These are phyloP conservation scores for Eugnorisma glareosa DNA, from an alignment of 2,888 invertebrate species.

Conservation along the genomic window DNA sequence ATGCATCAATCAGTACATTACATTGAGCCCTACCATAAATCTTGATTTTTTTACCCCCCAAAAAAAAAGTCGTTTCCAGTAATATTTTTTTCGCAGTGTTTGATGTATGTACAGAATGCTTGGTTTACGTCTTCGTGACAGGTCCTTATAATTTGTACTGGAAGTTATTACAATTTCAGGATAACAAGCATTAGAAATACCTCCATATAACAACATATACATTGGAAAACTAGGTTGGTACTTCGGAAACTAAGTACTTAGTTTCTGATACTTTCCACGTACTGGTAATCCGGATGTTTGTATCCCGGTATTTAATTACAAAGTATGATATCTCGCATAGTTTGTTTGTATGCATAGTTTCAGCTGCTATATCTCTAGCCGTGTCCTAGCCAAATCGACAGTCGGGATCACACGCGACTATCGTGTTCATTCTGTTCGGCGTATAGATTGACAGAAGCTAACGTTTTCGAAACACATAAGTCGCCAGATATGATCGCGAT, in stretches of 20 bases:
- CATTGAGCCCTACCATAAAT: neutral
- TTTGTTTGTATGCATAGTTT: neutral
- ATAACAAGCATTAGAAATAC: neutral
- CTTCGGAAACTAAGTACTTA: neutral
- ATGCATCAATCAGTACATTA: neutral
- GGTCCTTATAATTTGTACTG: too few species aligned
- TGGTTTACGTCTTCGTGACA: neutral
- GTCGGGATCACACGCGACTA: neutral
- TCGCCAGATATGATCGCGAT: neutral
- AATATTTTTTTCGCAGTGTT: neutral
- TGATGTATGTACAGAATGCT: neutral
- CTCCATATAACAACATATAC: neutral
- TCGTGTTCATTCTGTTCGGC: neutral
- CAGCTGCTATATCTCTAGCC: too few species aligned
- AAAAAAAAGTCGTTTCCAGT: neutral
- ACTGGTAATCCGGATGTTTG: neutral
- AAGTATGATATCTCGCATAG: conserved; percentile 6
- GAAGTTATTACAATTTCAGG: neutral
- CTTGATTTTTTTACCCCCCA: too few species aligned
- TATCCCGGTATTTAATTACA: neutral
- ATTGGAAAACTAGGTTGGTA: neutral
- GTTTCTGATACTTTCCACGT: neutral
- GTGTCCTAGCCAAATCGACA: neutral
- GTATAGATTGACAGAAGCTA: neutral
- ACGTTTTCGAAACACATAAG: neutral